Conservation (phyloP, 2,797 vertebrate species). For the Cynopterus sphinx region DNA sequence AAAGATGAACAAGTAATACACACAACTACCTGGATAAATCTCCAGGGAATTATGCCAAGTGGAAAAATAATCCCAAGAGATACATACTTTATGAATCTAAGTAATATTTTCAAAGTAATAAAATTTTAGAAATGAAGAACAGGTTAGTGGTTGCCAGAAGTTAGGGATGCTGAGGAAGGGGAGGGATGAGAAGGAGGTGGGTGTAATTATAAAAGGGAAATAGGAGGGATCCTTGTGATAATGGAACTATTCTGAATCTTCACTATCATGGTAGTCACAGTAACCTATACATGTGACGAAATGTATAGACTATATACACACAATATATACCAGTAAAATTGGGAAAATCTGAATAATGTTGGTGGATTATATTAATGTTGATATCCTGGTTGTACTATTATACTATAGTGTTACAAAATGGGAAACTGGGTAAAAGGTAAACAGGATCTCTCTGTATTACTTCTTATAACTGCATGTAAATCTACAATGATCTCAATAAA, state of each 20-base stretch:
- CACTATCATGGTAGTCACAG: background rate
- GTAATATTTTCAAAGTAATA: conserved; percentile 15
- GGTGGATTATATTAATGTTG: background rate
- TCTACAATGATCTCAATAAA: conserved; percentile 31
- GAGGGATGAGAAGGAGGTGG: background rate
- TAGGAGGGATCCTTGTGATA: background rate
- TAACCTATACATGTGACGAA: background rate
- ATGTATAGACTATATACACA: background rate
- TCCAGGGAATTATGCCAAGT: background rate
- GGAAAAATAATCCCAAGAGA: background rate
- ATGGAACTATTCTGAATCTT: background rate
- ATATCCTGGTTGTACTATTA: background rate
- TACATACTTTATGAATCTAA: background rate
- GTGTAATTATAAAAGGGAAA: background rate
- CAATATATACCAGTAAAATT: background rate
- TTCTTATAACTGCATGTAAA: background rate
- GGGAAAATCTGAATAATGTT: background rate
- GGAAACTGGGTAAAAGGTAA: background rate
- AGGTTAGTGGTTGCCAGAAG: background rate
- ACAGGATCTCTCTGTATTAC: background rate
- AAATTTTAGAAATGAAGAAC: background rate
- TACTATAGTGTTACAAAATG: background rate
- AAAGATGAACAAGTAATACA: background rate
- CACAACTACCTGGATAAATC: background rate
- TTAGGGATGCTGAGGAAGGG: background rate